phyloP scores from a whole-genome alignment of 2,888 invertebrate genomes.

The Nomada ruficornis region DNA sequence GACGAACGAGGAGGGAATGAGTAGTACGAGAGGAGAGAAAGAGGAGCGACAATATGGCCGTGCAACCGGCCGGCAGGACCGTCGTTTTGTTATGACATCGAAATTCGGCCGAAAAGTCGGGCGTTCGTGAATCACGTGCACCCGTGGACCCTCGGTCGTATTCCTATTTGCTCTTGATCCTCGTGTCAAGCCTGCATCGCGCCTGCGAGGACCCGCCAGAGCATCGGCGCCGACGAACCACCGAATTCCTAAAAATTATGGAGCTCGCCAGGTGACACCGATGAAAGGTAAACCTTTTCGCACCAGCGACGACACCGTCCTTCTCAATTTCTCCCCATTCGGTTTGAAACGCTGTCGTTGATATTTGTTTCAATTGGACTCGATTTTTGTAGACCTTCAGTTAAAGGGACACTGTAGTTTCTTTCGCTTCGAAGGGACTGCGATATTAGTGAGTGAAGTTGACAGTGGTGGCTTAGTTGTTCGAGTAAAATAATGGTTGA shows the following conservation, averaged over 20 bases:
- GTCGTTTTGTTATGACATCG: slow-evolving; percentile 80
- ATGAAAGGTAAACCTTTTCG: slow-evolving; percentile 72
- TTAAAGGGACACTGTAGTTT: too few relatives aligned
- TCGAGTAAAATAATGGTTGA: too few relatives aligned
- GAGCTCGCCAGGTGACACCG: slow-evolving; percentile 80
- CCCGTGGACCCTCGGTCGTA: slow-evolving; percentile 28
- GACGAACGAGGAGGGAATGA: slow-evolving; percentile 58
- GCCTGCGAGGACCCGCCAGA: slow-evolving; percentile 6
- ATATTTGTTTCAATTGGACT: neutral
- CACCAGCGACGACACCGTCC: too few relatives aligned
- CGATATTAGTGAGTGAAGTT: neutral
- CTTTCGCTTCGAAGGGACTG: neutral
- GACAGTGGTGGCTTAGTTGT: too few relatives aligned
- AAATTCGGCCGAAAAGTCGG: slow-evolving; percentile 59
- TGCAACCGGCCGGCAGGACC: slow-evolving; percentile 73
- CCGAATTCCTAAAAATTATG: slow-evolving; percentile 73
- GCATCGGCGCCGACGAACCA: slow-evolving; percentile 32
- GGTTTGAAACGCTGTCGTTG: too few relatives aligned
- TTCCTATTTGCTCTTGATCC: slow-evolving; percentile 17
- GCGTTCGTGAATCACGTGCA: slow-evolving; percentile 68
- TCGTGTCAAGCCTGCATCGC: slow-evolving; percentile 10
- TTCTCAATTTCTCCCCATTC: neutral
- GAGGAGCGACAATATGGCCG: slow-evolving; percentile 75
- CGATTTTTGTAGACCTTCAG: neutral
- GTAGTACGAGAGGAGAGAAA: slow-evolving; percentile 40